phyloP scores from a whole-genome alignment of 2,888 invertebrate genomes.

The Scaptomyza caliginosa region DNA sequence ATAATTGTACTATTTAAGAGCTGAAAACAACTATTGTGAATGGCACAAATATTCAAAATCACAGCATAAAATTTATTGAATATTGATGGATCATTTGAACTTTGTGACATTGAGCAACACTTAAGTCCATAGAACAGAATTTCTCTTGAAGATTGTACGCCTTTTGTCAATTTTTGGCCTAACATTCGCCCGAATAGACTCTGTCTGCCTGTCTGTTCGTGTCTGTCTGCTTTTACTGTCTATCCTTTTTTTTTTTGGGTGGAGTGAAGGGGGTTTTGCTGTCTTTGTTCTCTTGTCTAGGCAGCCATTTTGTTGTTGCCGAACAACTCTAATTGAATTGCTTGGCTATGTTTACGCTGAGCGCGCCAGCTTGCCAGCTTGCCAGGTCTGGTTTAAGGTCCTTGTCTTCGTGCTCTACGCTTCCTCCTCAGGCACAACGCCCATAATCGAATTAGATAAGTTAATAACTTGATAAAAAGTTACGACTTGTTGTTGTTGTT shows the following conservation, averaged over 20 bases:
- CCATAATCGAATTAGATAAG: conserved; percentile 79
- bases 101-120: conserved; percentile 2
- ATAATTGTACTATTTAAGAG: background rate
- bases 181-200: conserved; percentile 14
- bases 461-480: conserved; percentile 80
- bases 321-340: conserved; percentile 76
- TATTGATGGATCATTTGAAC: conserved; percentile 19
- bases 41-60: background rate
- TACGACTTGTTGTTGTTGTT: conserved; percentile 54
- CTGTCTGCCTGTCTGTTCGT: background rate
- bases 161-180: background rate
- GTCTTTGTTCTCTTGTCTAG: conserved; percentile 34
- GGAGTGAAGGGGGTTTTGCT: background rate
- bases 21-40: background rate
- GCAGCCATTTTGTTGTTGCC: conserved; percentile 44
- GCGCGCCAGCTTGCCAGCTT: conserved; percentile 9
- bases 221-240: conserved; percentile 37
- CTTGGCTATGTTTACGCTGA: conserved; percentile 62
- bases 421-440: conserved; percentile 40
- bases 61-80: background rate
- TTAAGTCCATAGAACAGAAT: conserved; percentile 1
- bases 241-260: conserved; percentile 3
- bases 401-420: conserved; percentile 4
- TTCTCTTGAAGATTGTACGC: background rate
- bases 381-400: conserved; percentile 5